These are phyloP conservation scores for Trisateles emortualis DNA, from an alignment of 2,888 invertebrate genomes.

Conservation along the genomic window DNA sequence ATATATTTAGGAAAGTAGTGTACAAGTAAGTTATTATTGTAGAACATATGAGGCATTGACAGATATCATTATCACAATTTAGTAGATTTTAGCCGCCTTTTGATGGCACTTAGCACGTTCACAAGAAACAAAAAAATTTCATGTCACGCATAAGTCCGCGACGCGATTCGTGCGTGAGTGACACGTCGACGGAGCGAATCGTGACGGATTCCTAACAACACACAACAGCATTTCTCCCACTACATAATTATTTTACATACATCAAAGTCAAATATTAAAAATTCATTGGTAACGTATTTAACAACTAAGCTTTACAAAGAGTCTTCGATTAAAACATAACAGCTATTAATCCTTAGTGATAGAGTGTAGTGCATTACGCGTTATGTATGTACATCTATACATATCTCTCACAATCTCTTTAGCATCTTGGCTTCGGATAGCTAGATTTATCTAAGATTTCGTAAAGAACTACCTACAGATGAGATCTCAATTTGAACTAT, in stretches of 20 bases:
- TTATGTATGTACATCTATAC: conserved; percentile 52
- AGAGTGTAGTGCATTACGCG: conserved; percentile 41
- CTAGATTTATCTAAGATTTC: conserved; percentile 79
- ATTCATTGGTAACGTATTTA: conserved; percentile 85
- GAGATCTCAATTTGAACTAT: conserved; percentile 86
- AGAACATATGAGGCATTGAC: conserved; percentile 46
- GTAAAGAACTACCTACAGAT: conserved; percentile 81
- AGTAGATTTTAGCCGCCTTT: conserved; percentile 46
- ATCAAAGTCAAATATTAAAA: conserved; percentile 70
- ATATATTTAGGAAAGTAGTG: conserved; percentile 28
- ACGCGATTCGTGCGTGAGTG: not conserved
- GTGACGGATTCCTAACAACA: conserved; percentile 31
- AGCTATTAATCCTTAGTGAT: conserved; percentile 45
- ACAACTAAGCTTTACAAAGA: conserved; percentile 75
- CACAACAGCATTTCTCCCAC: conserved; percentile 33
- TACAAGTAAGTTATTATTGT: conserved; percentile 33
- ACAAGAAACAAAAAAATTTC: conserved; percentile 37
- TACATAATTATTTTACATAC: conserved; percentile 52
- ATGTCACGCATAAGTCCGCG: conserved; percentile 27
- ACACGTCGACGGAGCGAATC: conserved; percentile 7
- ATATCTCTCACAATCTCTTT: conserved; percentile 67
- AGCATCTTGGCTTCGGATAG: conserved; percentile 84
- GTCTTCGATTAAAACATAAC: conserved; percentile 65
- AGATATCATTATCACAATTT: conserved; percentile 55
- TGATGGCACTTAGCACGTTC: conserved; percentile 54